phyloP scores from a whole-genome alignment of 1,140 invertebrate species.

The Harlomillsia oculata region DNA sequence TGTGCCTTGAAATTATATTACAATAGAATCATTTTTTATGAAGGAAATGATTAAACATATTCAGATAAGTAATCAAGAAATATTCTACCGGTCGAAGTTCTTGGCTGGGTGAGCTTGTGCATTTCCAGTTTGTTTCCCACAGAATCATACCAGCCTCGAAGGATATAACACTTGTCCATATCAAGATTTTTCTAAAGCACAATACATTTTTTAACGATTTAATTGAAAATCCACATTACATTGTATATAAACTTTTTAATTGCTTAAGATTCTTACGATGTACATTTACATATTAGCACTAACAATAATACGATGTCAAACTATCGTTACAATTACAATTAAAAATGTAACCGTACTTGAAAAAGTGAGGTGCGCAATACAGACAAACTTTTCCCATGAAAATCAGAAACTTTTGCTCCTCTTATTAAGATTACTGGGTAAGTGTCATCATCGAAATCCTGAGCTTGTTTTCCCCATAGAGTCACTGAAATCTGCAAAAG shows the following conservation, averaged over 20 bases:
- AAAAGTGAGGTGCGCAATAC: constrained; percentile 31
- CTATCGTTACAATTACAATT: too few relatives aligned
- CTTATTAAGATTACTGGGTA: constrained; percentile 77
- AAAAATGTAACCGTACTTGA: constrained; percentile 1
- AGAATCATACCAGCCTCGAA: constrained; percentile 83
- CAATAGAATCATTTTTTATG: not conserved
- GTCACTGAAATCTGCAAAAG: constrained; percentile 40
- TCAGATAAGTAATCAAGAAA: not conserved
- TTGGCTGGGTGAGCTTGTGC: constrained; percentile 50
- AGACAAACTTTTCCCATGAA: constrained; percentile 59
- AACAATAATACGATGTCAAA: too few relatives aligned
- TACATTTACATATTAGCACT: too few relatives aligned
- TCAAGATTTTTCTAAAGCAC: constrained; percentile 81
- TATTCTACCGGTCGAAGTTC: constrained; percentile 27
- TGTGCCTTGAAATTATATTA: constrained; percentile 1
- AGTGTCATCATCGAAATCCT: constrained; percentile 63
- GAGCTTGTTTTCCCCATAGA: constrained; percentile 70
- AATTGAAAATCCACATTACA: too few relatives aligned
- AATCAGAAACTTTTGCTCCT: constrained; percentile 62
- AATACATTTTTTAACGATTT: too few relatives aligned
- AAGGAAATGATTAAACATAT: not conserved
- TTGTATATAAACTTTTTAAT: too few relatives aligned
- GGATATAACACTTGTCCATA: constrained; percentile 67
- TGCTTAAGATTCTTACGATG: too few relatives aligned
- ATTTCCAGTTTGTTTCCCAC: constrained; percentile 53